These are phyloP conservation scores for Drosophila punjabiensis DNA, from an alignment of 1,140 invertebrate species.

Conservation along the genomic window DNA sequence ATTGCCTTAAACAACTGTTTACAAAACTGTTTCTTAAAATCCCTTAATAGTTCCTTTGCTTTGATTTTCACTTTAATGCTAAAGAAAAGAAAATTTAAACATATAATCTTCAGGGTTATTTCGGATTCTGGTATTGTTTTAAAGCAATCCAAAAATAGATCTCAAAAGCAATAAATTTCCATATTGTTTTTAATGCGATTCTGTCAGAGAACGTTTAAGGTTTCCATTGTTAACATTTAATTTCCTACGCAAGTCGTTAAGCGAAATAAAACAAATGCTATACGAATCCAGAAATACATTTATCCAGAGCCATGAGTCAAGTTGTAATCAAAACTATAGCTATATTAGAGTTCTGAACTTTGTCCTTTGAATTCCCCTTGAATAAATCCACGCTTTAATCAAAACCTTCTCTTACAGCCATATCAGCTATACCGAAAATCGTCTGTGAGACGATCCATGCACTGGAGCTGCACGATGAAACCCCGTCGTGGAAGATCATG, in stretches of 20 bases:
- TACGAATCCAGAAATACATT: not conserved
- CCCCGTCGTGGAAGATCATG: constrained; percentile 98
- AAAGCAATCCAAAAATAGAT: constrained; percentile 12
- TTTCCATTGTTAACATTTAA: constrained; percentile 25
- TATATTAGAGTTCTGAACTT: not conserved
- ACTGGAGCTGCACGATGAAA: constrained; percentile 96
- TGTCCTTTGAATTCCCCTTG: too few relatives aligned
- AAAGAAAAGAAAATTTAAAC: constrained; percentile 15
- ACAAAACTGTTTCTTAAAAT: constrained; percentile 6
- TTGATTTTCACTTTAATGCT: not conserved
- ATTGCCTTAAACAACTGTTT: not conserved
- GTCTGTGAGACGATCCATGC: constrained; percentile 98
- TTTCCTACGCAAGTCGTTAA: constrained; percentile 7
- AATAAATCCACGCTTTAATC: not conserved
- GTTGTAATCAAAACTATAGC: not conserved
- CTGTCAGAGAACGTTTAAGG: constrained; percentile 11
- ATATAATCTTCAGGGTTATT: not conserved
- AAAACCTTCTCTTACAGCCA: constrained; percentile 88
- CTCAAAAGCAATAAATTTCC: constrained; percentile 7
- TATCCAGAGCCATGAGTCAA: not conserved
- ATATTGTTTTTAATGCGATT: constrained; percentile 24
- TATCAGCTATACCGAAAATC: constrained; percentile 97
- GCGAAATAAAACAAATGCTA: constrained; percentile 7
- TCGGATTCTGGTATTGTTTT: not conserved
- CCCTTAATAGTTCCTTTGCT: not conserved